phyloP scores from a whole-genome alignment of 2,113 vertebrate species.

The Sapayoa aenigma region DNA sequence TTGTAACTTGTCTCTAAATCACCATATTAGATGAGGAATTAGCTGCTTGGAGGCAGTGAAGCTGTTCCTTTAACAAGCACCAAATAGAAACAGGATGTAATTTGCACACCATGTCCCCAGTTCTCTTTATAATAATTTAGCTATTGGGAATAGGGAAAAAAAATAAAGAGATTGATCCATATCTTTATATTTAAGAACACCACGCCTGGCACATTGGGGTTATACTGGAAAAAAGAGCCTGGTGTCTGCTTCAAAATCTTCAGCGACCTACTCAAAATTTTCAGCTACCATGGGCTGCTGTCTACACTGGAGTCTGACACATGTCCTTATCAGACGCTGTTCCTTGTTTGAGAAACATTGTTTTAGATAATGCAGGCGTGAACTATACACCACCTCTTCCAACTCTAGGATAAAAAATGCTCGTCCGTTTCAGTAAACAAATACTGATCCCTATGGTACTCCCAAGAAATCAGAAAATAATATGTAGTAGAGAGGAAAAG shows the following conservation, averaged over 20 bases:
- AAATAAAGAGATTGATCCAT: neutral
- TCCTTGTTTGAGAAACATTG: neutral
- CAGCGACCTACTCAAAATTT: neutral
- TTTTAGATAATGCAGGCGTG: neutral
- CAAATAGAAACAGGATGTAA: neutral
- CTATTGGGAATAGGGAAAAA: neutral
- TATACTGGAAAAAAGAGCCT: neutral
- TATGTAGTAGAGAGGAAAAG: neutral
- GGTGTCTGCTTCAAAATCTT: neutral
- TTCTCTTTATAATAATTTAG: neutral
- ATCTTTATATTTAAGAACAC: neutral
- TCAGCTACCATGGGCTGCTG: neutral
- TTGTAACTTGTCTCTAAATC: neutral
- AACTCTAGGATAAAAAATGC: neutral
- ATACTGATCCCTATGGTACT: neutral
- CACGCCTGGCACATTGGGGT: neutral
- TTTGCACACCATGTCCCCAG: neutral
- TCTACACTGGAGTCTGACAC: neutral
- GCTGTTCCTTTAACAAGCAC: neutral
- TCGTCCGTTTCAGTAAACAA: neutral
- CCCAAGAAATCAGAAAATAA: neutral
- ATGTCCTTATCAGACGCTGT: neutral
- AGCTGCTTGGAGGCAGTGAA: neutral
- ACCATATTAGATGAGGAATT: neutral
- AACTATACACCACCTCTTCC: rapidly evolving